phyloP scores from a whole-genome alignment of 2,113 vertebrate genomes.

The Nestor notabilis region DNA sequence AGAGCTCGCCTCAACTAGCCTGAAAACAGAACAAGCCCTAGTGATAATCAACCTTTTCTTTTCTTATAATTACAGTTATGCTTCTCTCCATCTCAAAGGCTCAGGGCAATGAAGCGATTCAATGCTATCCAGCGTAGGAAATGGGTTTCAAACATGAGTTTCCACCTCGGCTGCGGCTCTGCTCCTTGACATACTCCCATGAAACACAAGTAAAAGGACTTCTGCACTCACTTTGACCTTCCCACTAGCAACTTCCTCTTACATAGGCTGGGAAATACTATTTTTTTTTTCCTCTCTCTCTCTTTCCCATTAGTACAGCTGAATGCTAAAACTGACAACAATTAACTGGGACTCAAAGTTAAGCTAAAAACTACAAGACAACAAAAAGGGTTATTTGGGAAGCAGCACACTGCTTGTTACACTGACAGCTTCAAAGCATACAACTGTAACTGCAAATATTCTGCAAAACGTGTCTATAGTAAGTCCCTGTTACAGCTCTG shows the following conservation, averaged over 20 bases:
- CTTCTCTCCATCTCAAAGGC: constrained; percentile 1
- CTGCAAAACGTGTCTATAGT: constrained; percentile 52
- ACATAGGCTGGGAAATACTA: constrained; percentile 2
- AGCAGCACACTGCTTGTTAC: constrained; percentile 55
- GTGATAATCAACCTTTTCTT: background rate
- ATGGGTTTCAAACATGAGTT: background rate
- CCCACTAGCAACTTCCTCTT: background rate
- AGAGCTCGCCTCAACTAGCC: background rate
- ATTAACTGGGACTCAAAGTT: background rate
- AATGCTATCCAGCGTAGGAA: background rate
- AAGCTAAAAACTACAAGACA: background rate
- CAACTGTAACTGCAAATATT: constrained; percentile 63
- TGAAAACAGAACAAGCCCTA: background rate
- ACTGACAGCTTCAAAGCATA: constrained; percentile 46
- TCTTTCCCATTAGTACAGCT: constrained; percentile 45
- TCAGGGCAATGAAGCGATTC: background rate
- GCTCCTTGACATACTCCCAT: background rate
- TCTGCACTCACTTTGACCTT: background rate
- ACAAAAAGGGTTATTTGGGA: constrained; percentile 26
- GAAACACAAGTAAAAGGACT: background rate
- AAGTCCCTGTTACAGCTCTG: constrained; percentile 51
- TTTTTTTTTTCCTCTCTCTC: background rate
- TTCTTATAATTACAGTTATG: constrained; percentile 15
- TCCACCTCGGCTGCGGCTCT: background rate
- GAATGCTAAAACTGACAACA: constrained; percentile 30